Percentiles rank a stretch among this genome's conserved stretches.
Conservation (phyloP, 1,140 invertebrate genomes). For the Hormaphis cornu region DNA sequence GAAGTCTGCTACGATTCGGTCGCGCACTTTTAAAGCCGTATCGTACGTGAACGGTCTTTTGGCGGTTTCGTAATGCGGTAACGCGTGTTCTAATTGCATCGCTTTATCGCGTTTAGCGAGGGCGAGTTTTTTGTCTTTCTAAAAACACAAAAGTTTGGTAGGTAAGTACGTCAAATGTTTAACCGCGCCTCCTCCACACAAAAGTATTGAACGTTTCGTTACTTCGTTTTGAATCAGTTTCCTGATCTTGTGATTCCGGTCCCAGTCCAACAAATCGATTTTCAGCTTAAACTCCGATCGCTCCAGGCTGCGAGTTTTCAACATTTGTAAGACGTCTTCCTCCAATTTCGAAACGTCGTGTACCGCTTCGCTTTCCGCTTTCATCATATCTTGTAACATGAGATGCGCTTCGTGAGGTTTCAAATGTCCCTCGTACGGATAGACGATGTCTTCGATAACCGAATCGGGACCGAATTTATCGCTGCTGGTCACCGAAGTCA, state of each 20-base stretch:
- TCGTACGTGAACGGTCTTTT: neutral
- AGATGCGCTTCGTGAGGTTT: neutral
- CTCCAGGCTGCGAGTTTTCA: neutral
- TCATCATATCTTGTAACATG: slow-evolving; percentile 4
- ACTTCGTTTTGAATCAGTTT: slow-evolving; percentile 1
- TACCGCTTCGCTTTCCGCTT: neutral
- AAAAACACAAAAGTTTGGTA: neutral
- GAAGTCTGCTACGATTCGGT: neutral
- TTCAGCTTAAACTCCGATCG: neutral
- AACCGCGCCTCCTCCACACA: neutral
- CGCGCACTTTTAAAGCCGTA: neutral
- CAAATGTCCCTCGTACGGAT: neutral
- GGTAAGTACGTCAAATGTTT: neutral
- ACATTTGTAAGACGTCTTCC: neutral
- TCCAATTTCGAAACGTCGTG: neutral
- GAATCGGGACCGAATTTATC: neutral
- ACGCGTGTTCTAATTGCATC: neutral
- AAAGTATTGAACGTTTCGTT: neutral
- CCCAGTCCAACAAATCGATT: neutral
- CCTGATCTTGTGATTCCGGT: neutral
- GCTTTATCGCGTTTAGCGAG: slow-evolving; percentile 1
- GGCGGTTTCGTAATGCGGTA: neutral
- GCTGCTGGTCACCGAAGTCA: slow-evolving; percentile 45
- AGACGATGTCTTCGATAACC: neutral
- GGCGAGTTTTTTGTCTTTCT: slow-evolving; percentile 12